These are phyloP conservation scores for Otus sunia DNA, from an alignment of 2,113 vertebrate genomes.

Conservation along the genomic window DNA sequence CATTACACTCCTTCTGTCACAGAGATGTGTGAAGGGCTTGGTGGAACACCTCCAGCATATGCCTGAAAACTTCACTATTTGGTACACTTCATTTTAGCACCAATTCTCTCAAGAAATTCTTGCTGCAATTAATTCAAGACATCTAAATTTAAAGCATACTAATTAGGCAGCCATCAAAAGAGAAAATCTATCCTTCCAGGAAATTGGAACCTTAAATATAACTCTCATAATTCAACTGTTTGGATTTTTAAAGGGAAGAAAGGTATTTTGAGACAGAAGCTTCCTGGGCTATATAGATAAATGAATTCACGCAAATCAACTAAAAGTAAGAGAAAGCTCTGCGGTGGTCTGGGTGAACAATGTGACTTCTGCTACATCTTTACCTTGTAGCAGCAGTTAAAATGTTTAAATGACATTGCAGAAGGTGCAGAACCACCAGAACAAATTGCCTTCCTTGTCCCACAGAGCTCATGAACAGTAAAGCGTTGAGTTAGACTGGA, in stretches of 20 bases:
- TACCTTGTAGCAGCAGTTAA: not conserved
- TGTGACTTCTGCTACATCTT: not conserved
- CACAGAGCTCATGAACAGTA: not conserved
- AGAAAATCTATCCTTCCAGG: constrained; percentile 60
- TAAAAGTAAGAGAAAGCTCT: not conserved
- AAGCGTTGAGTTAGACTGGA: not conserved
- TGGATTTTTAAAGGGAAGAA: constrained; percentile 23
- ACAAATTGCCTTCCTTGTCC: not conserved
- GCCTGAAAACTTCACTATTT: constrained; percentile 56
- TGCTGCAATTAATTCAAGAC: constrained; percentile 67
- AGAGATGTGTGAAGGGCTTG: not conserved
- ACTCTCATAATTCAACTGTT: constrained; percentile 49
- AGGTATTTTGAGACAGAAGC: not conserved
- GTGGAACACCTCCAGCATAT: constrained; percentile 28
- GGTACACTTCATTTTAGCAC: constrained; percentile 41
- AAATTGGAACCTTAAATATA: constrained; percentile 62
- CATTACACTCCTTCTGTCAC: constrained; percentile 3
- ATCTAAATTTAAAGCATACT: constrained; percentile 71
- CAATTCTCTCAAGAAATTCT: constrained; percentile 49
- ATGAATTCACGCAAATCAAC: not conserved
- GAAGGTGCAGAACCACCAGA: not conserved
- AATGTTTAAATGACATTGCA: not conserved
- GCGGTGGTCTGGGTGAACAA: not conserved
- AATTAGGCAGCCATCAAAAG: constrained; percentile 66
- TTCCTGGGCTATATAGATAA: not conserved